phyloP scores from a whole-genome alignment of 2,888 invertebrate species.

The Caradrina clavipalpis region DNA sequence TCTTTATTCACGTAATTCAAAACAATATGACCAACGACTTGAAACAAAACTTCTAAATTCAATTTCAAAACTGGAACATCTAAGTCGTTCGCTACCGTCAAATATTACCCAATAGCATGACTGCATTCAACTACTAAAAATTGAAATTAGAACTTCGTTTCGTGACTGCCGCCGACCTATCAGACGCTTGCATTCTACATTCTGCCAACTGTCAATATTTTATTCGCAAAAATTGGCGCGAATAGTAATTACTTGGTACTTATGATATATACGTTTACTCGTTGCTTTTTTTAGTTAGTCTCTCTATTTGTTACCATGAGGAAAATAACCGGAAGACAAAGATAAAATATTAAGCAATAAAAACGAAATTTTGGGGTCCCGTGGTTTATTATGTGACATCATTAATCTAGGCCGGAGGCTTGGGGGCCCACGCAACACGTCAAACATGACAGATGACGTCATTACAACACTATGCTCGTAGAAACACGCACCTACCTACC shows the following conservation, averaged over 20 bases:
- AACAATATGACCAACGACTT: slow-evolving; percentile 28
- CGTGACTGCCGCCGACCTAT: slow-evolving; percentile 63
- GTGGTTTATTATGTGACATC: slow-evolving; percentile 76
- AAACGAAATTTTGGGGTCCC: slow-evolving; percentile 78
- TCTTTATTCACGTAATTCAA: slow-evolving; percentile 10
- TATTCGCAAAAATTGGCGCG: slow-evolving; percentile 28
- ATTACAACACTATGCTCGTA: slow-evolving; percentile 75
- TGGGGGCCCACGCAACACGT: slow-evolving; percentile 53
- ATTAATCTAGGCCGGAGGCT: slow-evolving; percentile 79
- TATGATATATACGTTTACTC: background rate
- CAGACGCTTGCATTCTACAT: slow-evolving; percentile 52
- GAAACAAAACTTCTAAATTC: slow-evolving; percentile 55
- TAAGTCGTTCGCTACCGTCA: slow-evolving; percentile 53
- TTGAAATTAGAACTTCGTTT: slow-evolving; percentile 63
- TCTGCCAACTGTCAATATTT: slow-evolving; percentile 50
- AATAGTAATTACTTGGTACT: slow-evolving; percentile 22
- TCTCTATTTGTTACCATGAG: background rate
- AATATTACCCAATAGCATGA: slow-evolving; percentile 66
- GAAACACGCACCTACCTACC: slow-evolving; percentile 40
- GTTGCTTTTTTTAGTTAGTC: background rate
- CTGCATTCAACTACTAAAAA: slow-evolving; percentile 65
- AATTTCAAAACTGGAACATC: slow-evolving; percentile 63
- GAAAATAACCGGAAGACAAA: slow-evolving; percentile 24
- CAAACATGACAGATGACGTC: slow-evolving; percentile 80
- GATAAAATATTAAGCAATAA: slow-evolving; percentile 69